A percentile compares a stretch with the other conserved stretches of the same genome.
phyloP scores from a whole-genome alignment of 2,888 invertebrate species.

The Pharmacophagus antenor region DNA sequence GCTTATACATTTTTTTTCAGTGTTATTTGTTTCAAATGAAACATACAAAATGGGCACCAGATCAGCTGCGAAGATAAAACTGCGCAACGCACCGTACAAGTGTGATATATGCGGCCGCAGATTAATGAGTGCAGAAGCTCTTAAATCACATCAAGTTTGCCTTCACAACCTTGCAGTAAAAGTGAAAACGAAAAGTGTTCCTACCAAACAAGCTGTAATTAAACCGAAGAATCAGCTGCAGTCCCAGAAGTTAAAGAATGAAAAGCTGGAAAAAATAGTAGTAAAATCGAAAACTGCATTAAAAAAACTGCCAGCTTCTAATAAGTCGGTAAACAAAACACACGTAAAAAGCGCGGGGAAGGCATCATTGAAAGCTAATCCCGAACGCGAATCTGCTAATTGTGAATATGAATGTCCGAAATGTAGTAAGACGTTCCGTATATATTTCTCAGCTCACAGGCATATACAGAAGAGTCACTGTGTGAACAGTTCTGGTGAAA shows the following conservation, averaged over 20 bases:
- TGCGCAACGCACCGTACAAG: conserved; percentile 43
- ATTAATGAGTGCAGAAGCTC: conserved; percentile 44
- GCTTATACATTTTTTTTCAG: conserved; percentile 4
- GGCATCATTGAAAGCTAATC: not conserved
- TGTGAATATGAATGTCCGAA: conserved; percentile 57
- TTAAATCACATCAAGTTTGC: conserved; percentile 47
- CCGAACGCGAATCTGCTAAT: not conserved
- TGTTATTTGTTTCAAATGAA: conserved; percentile 32
- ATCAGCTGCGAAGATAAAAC: conserved; percentile 45
- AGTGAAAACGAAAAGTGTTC: conserved; percentile 30
- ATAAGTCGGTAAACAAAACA: conserved; percentile 16
- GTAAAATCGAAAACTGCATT: conserved; percentile 10
- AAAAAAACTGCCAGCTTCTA: conserved; percentile 22
- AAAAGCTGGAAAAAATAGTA: conserved; percentile 8
- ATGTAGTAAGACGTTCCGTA: conserved; percentile 46
- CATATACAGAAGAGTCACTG: conserved; percentile 62
- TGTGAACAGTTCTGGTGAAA: conserved; percentile 40
- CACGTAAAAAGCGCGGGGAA: conserved; percentile 10
- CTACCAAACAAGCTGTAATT: conserved; percentile 27
- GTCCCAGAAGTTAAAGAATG: conserved; percentile 15
- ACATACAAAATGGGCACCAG: conserved; percentile 52
- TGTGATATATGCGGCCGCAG: conserved; percentile 54
- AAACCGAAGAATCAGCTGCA: conserved; percentile 30
- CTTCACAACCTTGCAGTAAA: conserved; percentile 39
- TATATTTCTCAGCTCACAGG: conserved; percentile 51